These are phyloP conservation scores for Coelopa pilipes DNA, from an alignment of 2,888 invertebrate genomes.

Conservation along the genomic window DNA sequence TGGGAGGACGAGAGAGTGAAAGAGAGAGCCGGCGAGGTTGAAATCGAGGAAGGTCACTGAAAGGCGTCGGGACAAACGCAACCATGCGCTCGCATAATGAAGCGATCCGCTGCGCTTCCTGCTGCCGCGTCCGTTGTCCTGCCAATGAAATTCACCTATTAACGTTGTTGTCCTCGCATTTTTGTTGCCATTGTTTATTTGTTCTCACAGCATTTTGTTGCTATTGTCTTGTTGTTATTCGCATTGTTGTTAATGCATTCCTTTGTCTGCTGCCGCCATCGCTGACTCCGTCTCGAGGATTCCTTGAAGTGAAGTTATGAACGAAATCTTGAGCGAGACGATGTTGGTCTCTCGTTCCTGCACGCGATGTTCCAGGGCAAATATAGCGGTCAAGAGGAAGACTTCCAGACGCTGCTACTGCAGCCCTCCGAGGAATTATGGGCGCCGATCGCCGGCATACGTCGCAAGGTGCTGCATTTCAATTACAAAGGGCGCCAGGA, in stretches of 20 bases:
- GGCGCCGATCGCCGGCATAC: no score
- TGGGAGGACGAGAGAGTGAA: no score
- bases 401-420: no score
- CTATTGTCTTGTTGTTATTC: slow-evolving; percentile 18
- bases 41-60: no score
- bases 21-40: no score
- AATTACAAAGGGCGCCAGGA: background rate
- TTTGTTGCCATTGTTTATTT: background rate
- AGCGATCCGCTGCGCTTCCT: background rate
- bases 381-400: no score
- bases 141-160: slow-evolving; percentile 20
- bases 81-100: slow-evolving; percentile 9
- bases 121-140: background rate
- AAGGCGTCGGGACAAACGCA: no score
- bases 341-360: background rate
- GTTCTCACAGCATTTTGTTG: background rate
- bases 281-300: background rate
- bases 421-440: slow-evolving; percentile 12
- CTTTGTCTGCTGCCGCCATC: slow-evolving; percentile 25
- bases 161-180: slow-evolving; percentile 4
- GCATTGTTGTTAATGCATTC: slow-evolving; percentile 26
- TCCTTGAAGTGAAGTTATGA: slow-evolving; percentile 7
- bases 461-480: no score
- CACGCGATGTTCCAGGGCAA: no score
- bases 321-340: slow-evolving; percentile 27